Percentiles rank a stretch among this genome's conserved stretches.
Conservation (phyloP, 2,797 vertebrate species). For the Labroides dimidiatus region DNA sequence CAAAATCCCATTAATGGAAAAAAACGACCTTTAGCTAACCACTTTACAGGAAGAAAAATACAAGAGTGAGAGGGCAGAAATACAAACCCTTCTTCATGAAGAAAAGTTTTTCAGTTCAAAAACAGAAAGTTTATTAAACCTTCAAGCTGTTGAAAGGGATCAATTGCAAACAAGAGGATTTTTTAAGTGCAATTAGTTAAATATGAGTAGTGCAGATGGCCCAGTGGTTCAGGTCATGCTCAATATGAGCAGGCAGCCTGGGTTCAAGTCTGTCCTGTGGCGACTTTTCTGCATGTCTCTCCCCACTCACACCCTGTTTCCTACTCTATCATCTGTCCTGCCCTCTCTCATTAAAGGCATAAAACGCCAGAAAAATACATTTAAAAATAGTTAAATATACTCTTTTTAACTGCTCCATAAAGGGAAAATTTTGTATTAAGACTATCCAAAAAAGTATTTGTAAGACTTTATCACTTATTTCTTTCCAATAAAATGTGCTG, state of each 20-base stretch:
- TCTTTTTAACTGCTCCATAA: not conserved
- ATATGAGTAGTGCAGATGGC: too few species aligned
- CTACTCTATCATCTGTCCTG: too few species aligned
- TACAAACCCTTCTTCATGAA: not conserved
- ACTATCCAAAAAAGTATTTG: not conserved
- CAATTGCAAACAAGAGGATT: not conserved
- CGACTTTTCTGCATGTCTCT: too few species aligned
- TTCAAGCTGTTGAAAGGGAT: not conserved
- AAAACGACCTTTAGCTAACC: not conserved
- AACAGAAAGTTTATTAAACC: not conserved
- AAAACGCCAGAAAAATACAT: too few species aligned
- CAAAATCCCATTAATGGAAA: not conserved
- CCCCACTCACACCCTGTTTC: too few species aligned
- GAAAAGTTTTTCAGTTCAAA: constrained; percentile 3
- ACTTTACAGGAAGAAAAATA: not conserved
- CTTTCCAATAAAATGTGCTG: constrained; percentile 12
- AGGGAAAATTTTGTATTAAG: constrained; percentile 12
- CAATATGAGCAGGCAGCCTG: too few species aligned
- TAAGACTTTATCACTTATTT: not conserved
- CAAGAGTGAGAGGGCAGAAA: not conserved
- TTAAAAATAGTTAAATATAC: constrained; percentile 6
- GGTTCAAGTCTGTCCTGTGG: too few species aligned
- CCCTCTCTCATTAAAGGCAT: too few species aligned
- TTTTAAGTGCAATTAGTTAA: constrained; percentile 7
- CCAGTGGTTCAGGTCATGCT: too few species aligned